Evolutionary conservation across 2,113 vertebrate genomes (phyloP).

Genomic region (Gracilinanus agilis): DNA sequence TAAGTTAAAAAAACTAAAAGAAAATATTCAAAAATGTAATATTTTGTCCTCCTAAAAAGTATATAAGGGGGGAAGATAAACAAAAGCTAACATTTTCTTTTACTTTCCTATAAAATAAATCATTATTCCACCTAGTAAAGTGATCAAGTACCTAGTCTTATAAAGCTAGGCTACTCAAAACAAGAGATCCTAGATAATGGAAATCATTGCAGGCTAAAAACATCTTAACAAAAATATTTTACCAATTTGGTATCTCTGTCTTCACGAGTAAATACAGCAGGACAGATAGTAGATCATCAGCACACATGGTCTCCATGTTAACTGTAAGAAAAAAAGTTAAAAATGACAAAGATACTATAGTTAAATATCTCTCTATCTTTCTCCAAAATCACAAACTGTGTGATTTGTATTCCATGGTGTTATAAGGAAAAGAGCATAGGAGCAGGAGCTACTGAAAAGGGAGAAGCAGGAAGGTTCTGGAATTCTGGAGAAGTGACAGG

Average conservation of each 20-base stretch:
- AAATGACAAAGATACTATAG: neutral
- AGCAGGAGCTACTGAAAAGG: too few relatives aligned
- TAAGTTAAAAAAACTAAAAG: neutral
- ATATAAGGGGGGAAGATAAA: neutral
- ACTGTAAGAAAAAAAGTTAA: slow-evolving; percentile 80
- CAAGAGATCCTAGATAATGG: neutral
- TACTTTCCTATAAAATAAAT: neutral
- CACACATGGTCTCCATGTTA: slow-evolving; percentile 93
- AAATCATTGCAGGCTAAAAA: neutral
- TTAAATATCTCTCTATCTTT: neutral
- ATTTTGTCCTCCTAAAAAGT: neutral
- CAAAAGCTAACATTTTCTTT: neutral
- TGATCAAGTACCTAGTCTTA: neutral
- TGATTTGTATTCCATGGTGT: neutral
- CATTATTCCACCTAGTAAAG: neutral
- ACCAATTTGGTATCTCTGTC: slow-evolving; percentile 99
- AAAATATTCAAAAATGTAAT: neutral
- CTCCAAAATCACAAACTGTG: neutral
- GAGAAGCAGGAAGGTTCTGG: too few relatives aligned
- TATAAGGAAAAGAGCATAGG: too few relatives aligned
- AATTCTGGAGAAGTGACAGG: too few relatives aligned
- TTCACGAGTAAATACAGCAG: slow-evolving; percentile 96
- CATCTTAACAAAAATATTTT: slow-evolving; percentile 64
- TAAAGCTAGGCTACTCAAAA: neutral
- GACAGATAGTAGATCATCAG: slow-evolving; percentile 96